Percentiles rank a stretch among this genome's conserved stretches.
Conservation (phyloP, 1,140 invertebrate genomes). For the Drosophila arawakana region DNA sequence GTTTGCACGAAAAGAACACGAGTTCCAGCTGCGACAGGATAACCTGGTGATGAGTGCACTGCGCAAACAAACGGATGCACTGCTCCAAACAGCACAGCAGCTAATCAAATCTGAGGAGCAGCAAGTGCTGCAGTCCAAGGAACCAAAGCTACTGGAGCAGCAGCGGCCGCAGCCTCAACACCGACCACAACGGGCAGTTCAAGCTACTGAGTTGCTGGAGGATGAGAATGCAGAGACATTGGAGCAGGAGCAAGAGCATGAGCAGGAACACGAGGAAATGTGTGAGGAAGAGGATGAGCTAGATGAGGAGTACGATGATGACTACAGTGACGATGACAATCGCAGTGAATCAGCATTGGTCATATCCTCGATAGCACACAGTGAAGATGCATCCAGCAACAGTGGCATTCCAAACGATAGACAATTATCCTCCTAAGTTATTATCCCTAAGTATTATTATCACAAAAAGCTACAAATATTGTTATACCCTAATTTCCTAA, state of each 20-base stretch:
- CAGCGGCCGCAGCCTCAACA: not conserved
- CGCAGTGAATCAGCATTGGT: slow-evolving; percentile 38
- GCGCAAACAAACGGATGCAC: slow-evolving; percentile 62
- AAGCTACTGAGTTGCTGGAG: slow-evolving; percentile 21
- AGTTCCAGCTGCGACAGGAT: slow-evolving; percentile 76
- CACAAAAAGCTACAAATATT: slow-evolving; percentile 47
- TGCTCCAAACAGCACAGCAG: slow-evolving; percentile 57
- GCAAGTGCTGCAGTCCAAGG: not conserved
- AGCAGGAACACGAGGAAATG: not conserved
- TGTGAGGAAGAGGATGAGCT: slow-evolving; percentile 8
- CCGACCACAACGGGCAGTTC: slow-evolving; percentile 4
- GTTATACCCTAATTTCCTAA: slow-evolving; percentile 23
- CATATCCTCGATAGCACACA: slow-evolving; percentile 28
- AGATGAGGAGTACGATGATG: not conserved
- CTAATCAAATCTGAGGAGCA: slow-evolving; percentile 13
- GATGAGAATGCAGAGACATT: not conserved
- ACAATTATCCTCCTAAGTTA: slow-evolving; percentile 29
- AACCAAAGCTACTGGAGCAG: slow-evolving; percentile 9
- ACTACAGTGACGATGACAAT: slow-evolving; percentile 25
- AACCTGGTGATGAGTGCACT: slow-evolving; percentile 64
- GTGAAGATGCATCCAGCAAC: slow-evolving; percentile 34
- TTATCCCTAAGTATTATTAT: slow-evolving; percentile 67
- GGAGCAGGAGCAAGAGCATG: not conserved
- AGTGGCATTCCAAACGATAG: slow-evolving; percentile 18
- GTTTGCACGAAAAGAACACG: slow-evolving; percentile 68